Base-by-base conservation (phyloP, 2,888 invertebrate species). In the Hydroisotoma schaefferi region DNA sequence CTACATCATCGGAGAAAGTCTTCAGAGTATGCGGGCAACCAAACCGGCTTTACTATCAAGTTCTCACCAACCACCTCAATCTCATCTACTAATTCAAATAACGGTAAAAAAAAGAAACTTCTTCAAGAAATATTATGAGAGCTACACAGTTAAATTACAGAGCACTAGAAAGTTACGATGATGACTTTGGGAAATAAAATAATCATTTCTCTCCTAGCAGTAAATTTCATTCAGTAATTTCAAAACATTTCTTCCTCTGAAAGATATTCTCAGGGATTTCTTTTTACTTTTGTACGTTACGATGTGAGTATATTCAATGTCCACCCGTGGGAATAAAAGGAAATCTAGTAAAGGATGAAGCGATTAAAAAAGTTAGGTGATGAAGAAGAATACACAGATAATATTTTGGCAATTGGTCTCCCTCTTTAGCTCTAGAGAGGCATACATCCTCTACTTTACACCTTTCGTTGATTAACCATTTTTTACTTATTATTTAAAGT, bases 61-160 rank as follows among this genome's bases (percentile, higher is more conserved):
- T 71, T 71, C 57, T 69, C 68, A 55, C 71, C 68, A 22, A 59
- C 65, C 44, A 61, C 71, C 37, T 63, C 69, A 48, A 64, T 60
- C 55, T 64, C 65, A 47, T 66, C 67, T 43, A 61, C 55, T 25
- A 60, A 59, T 59, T 61, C 62, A 4, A 57, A 59, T 20, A 38
- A 15, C 40, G 40, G 29, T 37, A 54, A 37, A 20, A 20, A n/a
- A n/a, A n/a, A n/a, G n/a, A n/a, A n/a, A n/a, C n/a, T n/a, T n/a
- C n/a, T n/a, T n/a, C n/a, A n/a, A n/a, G n/a, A n/a, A n/a, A n/a
- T n/a, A n/a, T n/a, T n/a, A n/a, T n/a, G n/a, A n/a, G n/a, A n/a
- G n/a, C n/a, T n/a, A 40, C 33, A 10, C 33, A 33, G 15, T 8
- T 20, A 15, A 40, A 8, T 40, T 40, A 40, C 40, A 5, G n/a